Percentiles rank a stretch among this genome's conserved stretches.
Evolutionary conservation across 2,888 invertebrate genomes (phyloP).

Genomic region (Pseudanteris insignis): DNA sequence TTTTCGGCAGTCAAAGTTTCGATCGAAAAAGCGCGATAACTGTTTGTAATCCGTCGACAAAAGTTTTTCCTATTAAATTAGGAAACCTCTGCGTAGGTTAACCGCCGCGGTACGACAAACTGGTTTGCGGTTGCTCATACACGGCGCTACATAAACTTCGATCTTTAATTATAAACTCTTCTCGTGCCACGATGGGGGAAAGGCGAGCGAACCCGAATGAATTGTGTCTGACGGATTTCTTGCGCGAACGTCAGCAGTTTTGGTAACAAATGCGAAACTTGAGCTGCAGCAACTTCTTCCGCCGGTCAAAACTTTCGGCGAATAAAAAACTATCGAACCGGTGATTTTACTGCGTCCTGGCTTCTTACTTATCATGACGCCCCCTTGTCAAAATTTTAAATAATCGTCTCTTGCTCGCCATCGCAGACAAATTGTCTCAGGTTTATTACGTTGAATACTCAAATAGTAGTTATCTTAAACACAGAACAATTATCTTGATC

Average conservation of each 20-base stretch:
- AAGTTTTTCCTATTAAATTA: conserved; percentile 43
- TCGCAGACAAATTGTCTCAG: no score
- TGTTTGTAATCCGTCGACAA: conserved; percentile 31
- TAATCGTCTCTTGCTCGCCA: conserved; percentile 54
- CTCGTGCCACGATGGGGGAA: conserved; percentile 45
- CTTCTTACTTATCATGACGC: conserved; percentile 45
- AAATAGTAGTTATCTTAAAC: no score
- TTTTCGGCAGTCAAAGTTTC: conserved; percentile 42
- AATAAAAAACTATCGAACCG: conserved; percentile 54
- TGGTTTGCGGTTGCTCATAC: conserved; percentile 43
- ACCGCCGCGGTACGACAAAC: conserved; percentile 40
- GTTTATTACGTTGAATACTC: no score
- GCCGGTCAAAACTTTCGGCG: conserved; percentile 50
- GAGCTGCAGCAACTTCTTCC: conserved; percentile 53
- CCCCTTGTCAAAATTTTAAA: conserved; percentile 52
- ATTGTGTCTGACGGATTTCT: conserved; percentile 50
- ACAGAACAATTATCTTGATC: no score
- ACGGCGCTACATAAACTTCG: conserved; percentile 54
- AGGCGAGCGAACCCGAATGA: conserved; percentile 40
- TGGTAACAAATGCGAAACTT: conserved; percentile 58
- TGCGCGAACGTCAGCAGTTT: conserved; percentile 55
- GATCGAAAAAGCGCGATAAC: conserved; percentile 34
- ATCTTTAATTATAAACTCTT: conserved; percentile 64
- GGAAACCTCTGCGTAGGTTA: conserved; percentile 32
- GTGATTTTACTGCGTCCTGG: conserved; percentile 51